Conservation (phyloP, 2,113 vertebrate genomes). For the Eptatretus burgeri region DNA sequence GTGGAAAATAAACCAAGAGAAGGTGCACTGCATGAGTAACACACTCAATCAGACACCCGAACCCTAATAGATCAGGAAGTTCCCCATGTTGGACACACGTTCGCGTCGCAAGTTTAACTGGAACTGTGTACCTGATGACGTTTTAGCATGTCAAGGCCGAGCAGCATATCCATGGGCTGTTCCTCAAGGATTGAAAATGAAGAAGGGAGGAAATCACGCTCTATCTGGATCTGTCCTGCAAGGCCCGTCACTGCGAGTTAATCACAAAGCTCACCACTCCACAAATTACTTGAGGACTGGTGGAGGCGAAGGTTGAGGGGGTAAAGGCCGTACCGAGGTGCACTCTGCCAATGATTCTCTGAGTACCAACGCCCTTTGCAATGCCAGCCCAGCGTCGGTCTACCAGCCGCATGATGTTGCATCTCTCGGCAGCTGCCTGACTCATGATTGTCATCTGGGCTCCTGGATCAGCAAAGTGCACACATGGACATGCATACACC, state of each 20-base stretch:
- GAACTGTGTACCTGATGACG: constrained; percentile 48
- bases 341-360: constrained; percentile 90
- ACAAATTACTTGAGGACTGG: not conserved
- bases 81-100: no score
- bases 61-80: no score
- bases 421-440: constrained; percentile 80
- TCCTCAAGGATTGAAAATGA: constrained; percentile 95
- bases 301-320: not conserved
- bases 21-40: not conserved
- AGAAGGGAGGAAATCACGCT: constrained; percentile 77
- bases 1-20: not conserved
- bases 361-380: constrained; percentile 82
- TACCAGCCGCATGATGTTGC: constrained; percentile 92
- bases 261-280: constrained; percentile 9
- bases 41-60: not conserved
- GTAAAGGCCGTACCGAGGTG: constrained; percentile 35
- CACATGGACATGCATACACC: constrained; percentile 1
- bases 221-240: constrained; percentile 87
- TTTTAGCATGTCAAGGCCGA: constrained; percentile 92
- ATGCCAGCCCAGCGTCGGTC: constrained; percentile 90
- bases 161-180: constrained; percentile 97
- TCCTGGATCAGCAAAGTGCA: constrained; percentile 21
- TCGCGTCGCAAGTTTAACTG: no score
- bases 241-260: no score
- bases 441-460: constrained; percentile 99